Evolutionary conservation across 2,888 invertebrate species (phyloP).

Genomic region (Creontiades dilutus): DNA sequence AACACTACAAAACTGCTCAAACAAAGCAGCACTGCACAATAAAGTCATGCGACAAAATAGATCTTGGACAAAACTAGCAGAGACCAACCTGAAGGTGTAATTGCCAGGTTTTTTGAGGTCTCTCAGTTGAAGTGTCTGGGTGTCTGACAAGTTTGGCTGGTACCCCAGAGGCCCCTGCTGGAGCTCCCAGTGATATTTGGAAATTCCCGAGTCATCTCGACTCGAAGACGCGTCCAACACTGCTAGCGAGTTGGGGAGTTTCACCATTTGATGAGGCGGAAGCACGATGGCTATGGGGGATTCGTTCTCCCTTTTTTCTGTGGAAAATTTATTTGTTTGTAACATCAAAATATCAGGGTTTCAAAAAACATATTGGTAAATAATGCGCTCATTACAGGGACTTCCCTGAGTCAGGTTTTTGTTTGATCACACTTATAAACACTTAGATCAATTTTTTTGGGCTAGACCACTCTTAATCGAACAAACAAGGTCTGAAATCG

Average conservation of each 20-base stretch:
- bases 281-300: conserved; percentile 92
- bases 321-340: background rate
- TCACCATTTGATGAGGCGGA: conserved; percentile 91
- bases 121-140: conserved; percentile 89
- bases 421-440: no score
- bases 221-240: conserved; percentile 91
- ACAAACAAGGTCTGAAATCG: no score
- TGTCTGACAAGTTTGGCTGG: conserved; percentile 88
- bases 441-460: no score
- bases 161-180: conserved; percentile 93
- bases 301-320: conserved; percentile 88
- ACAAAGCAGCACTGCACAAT: no score
- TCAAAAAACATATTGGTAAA: no score
- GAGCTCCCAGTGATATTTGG: conserved; percentile 95
- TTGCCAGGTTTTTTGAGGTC: conserved; percentile 92
- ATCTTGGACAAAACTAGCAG: no score
- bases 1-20: no score
- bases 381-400: no score
- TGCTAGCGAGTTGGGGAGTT: conserved; percentile 92
- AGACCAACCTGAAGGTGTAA: conserved; percentile 88
- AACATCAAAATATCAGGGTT: no score
- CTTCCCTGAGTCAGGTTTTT: no score
- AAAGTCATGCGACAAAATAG: no score
- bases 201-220: conserved; percentile 83
- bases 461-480: no score